phyloP scores from a whole-genome alignment of 2,888 invertebrate species.

The Drosophila formosana region DNA sequence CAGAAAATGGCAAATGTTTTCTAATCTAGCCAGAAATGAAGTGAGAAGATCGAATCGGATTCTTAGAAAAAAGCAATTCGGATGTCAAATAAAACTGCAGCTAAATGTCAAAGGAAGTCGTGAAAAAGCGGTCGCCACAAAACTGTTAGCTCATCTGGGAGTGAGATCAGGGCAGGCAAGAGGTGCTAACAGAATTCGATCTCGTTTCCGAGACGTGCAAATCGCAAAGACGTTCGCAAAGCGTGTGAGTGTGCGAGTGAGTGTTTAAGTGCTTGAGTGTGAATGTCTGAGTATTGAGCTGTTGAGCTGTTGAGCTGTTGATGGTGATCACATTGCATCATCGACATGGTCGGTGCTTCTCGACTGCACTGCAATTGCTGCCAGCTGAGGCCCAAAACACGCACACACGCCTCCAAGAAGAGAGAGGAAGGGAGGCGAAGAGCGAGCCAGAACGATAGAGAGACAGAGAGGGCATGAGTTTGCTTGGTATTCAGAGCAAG shows the following conservation, averaged over 20 bases:
- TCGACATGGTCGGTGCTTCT: slow-evolving; percentile 61
- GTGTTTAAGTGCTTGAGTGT: no score
- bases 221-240: slow-evolving; percentile 1
- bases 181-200: background rate
- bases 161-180: background rate
- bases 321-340: slow-evolving; percentile 60
- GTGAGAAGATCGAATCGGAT: no score
- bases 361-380: slow-evolving; percentile 49
- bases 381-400: slow-evolving; percentile 17
- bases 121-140: no score
- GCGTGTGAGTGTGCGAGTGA: background rate
- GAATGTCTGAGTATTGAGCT: background rate
- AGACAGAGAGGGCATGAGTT: slow-evolving; percentile 1
- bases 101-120: no score
- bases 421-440: slow-evolving; percentile 7
- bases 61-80: no score
- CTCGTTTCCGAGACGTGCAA: background rate
- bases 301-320: background rate
- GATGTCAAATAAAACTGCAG: no score
- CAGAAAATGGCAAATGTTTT: no score
- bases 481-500: slow-evolving; percentile 82
- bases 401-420: background rate
- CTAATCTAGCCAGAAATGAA: no score
- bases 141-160: background rate
- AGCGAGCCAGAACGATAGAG: background rate